Percentiles rank a stretch among this genome's conserved stretches.
Evolutionary conservation across 2,797 vertebrate genomes (phyloP).

Genomic region (Carapus acus): DNA sequence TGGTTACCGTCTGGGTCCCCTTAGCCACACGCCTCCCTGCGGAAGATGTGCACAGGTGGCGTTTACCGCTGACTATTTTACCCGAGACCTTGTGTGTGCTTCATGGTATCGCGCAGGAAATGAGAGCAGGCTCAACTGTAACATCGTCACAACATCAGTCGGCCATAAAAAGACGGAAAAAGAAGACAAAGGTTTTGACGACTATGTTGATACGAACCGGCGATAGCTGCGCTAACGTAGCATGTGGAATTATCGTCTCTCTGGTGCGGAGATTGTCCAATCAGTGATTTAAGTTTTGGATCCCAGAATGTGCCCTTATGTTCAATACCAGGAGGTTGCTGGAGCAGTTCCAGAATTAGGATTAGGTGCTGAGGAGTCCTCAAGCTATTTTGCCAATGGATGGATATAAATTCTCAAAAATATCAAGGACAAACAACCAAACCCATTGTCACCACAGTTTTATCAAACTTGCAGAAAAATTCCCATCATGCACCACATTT

Average conservation of each 20-base stretch:
- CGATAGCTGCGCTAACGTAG: constrained; percentile 2
- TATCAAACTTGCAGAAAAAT: too few relatives aligned
- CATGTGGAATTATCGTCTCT: not conserved
- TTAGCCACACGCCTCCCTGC: not conserved
- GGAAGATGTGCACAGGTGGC: not conserved
- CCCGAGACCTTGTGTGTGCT: not conserved
- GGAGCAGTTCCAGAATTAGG: too few relatives aligned
- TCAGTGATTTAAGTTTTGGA: constrained; percentile 11
- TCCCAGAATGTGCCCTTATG: constrained; percentile 11
- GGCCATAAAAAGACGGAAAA: not conserved
- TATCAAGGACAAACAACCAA: too few relatives aligned
- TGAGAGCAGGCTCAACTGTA: not conserved
- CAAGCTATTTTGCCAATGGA: too few relatives aligned
- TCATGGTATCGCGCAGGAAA: not conserved
- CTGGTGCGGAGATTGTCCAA: constrained; percentile 10
- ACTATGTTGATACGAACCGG: not conserved
- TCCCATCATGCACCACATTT: too few relatives aligned
- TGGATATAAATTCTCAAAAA: too few relatives aligned
- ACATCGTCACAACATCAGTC: not conserved
- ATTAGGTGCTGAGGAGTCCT: too few relatives aligned
- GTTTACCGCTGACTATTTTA: constrained; percentile 14
- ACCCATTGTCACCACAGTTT: too few relatives aligned
- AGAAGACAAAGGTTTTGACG: not conserved
- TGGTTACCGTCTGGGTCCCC: constrained; percentile 21
- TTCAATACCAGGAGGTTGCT: too few relatives aligned